A percentile compares a stretch with the other conserved stretches of the same genome.
Evolutionary conservation across 2,797 vertebrate species (phyloP).

Genomic region (Siniperca scherzeri): DNA sequence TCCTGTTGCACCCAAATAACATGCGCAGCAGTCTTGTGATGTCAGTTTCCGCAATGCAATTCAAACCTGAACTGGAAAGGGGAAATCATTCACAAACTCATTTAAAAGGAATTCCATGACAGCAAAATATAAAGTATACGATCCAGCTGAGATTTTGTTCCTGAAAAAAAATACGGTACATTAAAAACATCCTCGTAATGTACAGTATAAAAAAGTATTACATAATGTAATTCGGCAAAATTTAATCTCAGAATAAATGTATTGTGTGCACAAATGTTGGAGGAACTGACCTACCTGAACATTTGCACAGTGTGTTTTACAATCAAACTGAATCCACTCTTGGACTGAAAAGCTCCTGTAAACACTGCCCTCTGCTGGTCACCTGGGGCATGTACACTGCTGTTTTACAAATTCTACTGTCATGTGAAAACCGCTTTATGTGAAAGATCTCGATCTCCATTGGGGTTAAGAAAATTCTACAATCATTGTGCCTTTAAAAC

Average conservation of each 20-base stretch:
- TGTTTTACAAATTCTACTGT: background rate
- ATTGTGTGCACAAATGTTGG: background rate
- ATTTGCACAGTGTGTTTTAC: background rate
- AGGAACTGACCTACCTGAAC: background rate
- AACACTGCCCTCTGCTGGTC: constrained; percentile 55
- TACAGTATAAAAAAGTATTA: background rate
- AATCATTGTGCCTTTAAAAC: background rate
- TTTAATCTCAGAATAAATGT: background rate
- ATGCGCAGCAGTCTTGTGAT: background rate
- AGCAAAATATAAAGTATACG: background rate
- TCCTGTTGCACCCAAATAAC: too few relatives aligned
- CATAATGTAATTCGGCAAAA: background rate
- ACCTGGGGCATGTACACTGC: background rate
- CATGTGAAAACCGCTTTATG: background rate
- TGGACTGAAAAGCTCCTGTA: background rate
- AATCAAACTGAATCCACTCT: background rate
- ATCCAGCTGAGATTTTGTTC: background rate
- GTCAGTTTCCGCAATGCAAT: background rate
- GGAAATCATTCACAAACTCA: too few relatives aligned
- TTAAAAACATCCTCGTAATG: background rate
- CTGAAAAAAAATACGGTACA: background rate
- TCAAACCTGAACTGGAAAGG: background rate
- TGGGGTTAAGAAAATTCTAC: too few relatives aligned
- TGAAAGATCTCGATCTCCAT: background rate
- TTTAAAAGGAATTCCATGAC: background rate